A percentile compares a stretch with the other conserved stretches of the same genome.
Evolutionary conservation across 2,113 vertebrate genomes (phyloP).

Genomic region (Lutjanus erythropterus): DNA sequence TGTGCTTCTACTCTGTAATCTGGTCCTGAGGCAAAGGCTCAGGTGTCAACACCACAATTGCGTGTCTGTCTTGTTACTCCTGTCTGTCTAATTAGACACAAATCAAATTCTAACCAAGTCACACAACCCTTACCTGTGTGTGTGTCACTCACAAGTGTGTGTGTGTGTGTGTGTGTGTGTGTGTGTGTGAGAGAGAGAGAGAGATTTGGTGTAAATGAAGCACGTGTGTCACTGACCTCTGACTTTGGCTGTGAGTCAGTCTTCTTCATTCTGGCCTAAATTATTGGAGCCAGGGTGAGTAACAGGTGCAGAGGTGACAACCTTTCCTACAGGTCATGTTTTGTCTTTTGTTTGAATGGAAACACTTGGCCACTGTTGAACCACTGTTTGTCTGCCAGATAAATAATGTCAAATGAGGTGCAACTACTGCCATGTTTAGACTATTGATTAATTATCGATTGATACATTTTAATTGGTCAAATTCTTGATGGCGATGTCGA

Average conservation of each 20-base stretch:
- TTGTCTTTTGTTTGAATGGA: neutral
- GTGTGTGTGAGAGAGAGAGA: neutral
- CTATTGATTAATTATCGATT: no score
- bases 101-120: constrained; percentile 32
- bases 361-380: no score
- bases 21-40: constrained; percentile 25
- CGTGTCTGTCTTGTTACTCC: constrained; percentile 17
- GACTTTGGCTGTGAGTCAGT: neutral
- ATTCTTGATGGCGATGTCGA: no score
- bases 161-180: constrained; percentile 1
- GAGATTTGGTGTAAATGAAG: neutral
- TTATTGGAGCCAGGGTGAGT: neutral
- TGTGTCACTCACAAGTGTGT: no score
- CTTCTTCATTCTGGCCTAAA: neutral
- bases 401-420: no score
- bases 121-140: no score
- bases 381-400: no score
- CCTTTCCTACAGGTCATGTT: neutral
- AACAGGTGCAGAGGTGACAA: neutral
- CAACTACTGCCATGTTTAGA: no score
- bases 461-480: no score
- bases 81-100: constrained; percentile 52
- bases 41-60: constrained; percentile 39
- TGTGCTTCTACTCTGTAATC: constrained; percentile 4
- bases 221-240: constrained; percentile 12